Evolutionary conservation across 2,113 vertebrate genomes (phyloP), one percentile per base, ranked within the genome.

Genomic region (Panthera leo): DNA sequence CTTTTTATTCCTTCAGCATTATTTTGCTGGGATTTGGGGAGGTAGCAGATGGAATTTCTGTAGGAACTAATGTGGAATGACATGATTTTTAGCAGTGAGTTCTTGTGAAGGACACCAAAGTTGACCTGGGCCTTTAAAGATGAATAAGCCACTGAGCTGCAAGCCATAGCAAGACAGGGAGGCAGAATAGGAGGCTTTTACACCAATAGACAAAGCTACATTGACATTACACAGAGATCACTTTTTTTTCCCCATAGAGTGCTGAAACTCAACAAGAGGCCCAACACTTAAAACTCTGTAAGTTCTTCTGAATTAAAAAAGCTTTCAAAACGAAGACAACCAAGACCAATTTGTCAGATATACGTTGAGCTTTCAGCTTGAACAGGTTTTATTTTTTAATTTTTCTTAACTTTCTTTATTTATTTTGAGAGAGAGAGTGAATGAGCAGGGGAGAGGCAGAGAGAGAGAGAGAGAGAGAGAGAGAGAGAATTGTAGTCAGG

Each of bases 181-280:
- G 25, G 14, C 7, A 36, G 8, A 2, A 2, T 0, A 34, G 34
- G 29, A 31, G 25, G 27, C 36, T n/a, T 82, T 55, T 31, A 58
- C 83, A 21, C 10, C 27, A 3, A 7, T 14, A 6, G 1, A 39
- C 67, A 6, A 42, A 48, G 19, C 27, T 31, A 10, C 0, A 4
- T 19, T 53, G 51, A 61, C 70, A 11, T 34, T 68, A 76, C 19
- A 42, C n/a, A 63, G 18, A 70, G 8, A 7, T 4, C 55, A 58
- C 39, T 84, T 63, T 84, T 4, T 48, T 25, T 18, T 31, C 12
- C 7, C 3, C 16, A 25, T 6, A 31, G 2, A 27, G 34, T 5
- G 51, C 29, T 91, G 76, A 80, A 85, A 68, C 18, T 45, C 31
- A 91, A 10, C 18, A 51, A 39, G 58, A 58, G 34, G 61, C 13